Conservation (phyloP, 2,797 vertebrate species). For the Mormyrus proboscirostris region DNA sequence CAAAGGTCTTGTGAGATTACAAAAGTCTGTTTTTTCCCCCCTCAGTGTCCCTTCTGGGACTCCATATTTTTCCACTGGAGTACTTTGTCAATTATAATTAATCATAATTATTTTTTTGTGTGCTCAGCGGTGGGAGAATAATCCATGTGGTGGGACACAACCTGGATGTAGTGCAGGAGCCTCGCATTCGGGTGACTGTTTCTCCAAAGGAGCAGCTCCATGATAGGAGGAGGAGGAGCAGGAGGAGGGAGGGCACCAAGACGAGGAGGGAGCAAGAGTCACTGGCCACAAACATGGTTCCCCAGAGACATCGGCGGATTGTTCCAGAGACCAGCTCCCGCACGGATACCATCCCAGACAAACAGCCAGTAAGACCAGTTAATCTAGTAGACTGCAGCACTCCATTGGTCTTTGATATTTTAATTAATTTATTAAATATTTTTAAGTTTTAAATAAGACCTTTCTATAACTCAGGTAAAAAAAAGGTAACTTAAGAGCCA, state of each 20-base stretch:
- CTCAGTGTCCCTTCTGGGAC: neutral
- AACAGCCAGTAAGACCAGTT: constrained; percentile 54
- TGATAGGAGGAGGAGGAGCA: constrained; percentile 44
- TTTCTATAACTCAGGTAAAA: neutral
- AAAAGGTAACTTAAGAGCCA: neutral
- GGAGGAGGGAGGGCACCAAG: constrained; percentile 18
- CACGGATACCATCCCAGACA: constrained; percentile 62
- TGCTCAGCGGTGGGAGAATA: constrained; percentile 77
- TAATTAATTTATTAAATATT: neutral
- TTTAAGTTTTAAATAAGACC: neutral
- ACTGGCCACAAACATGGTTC: constrained; percentile 19
- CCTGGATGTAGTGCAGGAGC: constrained; percentile 88
- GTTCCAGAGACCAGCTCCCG: constrained; percentile 69
- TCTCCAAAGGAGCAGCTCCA: constrained; percentile 59
- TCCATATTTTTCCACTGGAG: neutral
- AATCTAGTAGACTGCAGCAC: neutral
- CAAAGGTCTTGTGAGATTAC: neutral
- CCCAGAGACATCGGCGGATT: constrained; percentile 66
- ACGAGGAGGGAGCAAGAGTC: constrained; percentile 13
- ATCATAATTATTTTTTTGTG: constrained; percentile 19
- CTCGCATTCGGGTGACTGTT: constrained; percentile 80
- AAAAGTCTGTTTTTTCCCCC: neutral
- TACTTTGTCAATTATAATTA: neutral
- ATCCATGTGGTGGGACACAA: constrained; percentile 81
- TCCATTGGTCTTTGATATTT: neutral